These are phyloP conservation scores for Stichopus chloronotus DNA, from an alignment of 35 echinoderm and acorn worm species.

Conservation along the genomic window DNA sequence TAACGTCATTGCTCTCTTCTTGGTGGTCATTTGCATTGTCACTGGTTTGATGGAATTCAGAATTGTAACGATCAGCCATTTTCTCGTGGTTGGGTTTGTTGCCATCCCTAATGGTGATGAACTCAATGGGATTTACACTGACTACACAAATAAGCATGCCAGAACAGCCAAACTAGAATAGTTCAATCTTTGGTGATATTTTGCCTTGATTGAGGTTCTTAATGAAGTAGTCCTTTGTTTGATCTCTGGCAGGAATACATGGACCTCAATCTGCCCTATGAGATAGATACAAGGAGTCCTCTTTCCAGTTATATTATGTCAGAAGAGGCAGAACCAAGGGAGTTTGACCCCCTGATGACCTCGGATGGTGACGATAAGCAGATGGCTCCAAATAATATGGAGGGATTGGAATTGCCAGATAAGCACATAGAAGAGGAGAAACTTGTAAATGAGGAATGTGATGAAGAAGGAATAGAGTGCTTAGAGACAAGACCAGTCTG, in stretches of 20 bases:
- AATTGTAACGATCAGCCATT: no score
- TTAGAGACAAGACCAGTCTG: conserved; percentile 68
- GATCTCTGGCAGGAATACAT: conserved; percentile 87
- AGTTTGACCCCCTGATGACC: conserved; percentile 33
- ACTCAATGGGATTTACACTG: no score
- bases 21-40: no score
- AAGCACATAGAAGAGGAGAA: neutral
- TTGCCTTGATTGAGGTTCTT: no score
- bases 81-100: no score
- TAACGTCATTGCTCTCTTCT: no score
- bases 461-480: neutral
- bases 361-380: conserved; percentile 18
- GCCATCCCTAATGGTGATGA: no score
- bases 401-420: neutral
- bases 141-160: no score
- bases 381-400: conserved; percentile 37
- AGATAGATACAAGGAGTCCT: conserved; percentile 68
- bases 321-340: conserved; percentile 57
- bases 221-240: no score
- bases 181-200: no score
- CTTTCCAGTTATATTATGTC: conserved; percentile 52
- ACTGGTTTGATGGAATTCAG: no score
- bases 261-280: conserved; percentile 78
- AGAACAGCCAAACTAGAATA: no score
- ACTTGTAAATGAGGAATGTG: neutral